Percentiles rank a stretch among this genome's conserved stretches.
These are phyloP conservation scores for Premnoplex brunnescens DNA, from an alignment of 2,797 vertebrate species.

Conservation along the genomic window DNA sequence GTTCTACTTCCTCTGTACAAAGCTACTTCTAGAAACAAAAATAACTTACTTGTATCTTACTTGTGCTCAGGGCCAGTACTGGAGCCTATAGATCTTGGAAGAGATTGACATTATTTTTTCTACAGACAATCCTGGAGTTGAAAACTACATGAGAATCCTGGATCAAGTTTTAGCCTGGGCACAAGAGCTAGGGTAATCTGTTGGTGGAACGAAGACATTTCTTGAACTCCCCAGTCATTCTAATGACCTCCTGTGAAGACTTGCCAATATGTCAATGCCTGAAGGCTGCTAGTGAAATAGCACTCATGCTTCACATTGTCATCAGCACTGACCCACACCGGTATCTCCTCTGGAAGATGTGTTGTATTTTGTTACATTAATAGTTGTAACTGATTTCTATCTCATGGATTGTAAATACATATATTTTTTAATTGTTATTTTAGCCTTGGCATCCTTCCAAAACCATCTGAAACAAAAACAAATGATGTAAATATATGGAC, in stretches of 20 bases:
- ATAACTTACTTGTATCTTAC: not conserved
- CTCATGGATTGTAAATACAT: not conserved
- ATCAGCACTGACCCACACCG: not conserved
- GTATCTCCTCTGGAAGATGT: not conserved
- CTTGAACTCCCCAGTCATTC: not conserved
- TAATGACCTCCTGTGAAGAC: not conserved
- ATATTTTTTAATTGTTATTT: not conserved
- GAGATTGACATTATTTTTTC: not conserved
- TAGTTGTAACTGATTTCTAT: not conserved
- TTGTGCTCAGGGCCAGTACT: not conserved
- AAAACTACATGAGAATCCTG: not conserved
- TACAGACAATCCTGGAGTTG: not conserved
- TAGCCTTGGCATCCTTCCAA: not conserved
- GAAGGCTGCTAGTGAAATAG: not conserved
- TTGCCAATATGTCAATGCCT: not conserved
- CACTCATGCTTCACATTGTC: not conserved
- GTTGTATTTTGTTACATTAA: not conserved
- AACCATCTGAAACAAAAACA: not conserved
- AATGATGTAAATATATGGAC: not conserved
- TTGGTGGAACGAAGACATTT: not conserved
- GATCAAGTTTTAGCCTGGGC: not conserved
- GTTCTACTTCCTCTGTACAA: not conserved
- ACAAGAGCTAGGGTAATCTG: not conserved
- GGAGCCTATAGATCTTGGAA: not conserved
- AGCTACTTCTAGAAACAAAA: not conserved